Percentiles rank a stretch among this genome's conserved stretches.
Evolutionary conservation across 92 coral and sea anemone genomes (phyloP).

Genomic region (Porites cylindrica): DNA sequence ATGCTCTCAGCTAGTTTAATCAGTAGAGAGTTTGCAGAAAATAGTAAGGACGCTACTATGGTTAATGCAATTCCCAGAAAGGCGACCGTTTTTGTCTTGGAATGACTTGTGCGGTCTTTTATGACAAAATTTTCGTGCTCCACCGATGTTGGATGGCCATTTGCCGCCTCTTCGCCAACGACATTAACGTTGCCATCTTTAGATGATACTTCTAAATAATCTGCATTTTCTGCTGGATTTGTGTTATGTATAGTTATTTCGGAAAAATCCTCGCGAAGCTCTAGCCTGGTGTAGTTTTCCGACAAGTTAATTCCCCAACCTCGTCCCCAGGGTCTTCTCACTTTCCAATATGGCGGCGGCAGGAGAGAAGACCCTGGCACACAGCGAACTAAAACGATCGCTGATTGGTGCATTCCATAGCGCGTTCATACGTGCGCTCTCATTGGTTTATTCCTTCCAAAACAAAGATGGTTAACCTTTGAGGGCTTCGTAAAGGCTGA

Average conservation of each 20-base stretch:
- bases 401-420: no score
- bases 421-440: no score
- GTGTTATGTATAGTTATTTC: background rate
- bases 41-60: constrained; percentile 35
- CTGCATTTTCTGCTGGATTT: background rate
- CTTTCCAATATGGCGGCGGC: no score
- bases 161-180: background rate
- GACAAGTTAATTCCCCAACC: background rate
- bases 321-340: no score
- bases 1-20: constrained; percentile 63
- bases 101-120: background rate
- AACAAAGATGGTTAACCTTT: no score
- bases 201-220: background rate
- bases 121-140: background rate
- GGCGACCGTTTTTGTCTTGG: constrained; percentile 2
- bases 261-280: background rate
- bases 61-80: constrained; percentile 22
- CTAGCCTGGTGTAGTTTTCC: constrained; percentile 6
- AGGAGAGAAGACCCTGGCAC: no score
- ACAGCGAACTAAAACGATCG: no score
- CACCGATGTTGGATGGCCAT: background rate
- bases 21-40: constrained; percentile 41
- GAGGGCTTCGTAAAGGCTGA: no score
- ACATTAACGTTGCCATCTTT: background rate
- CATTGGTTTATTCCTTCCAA: no score